A percentile compares a stretch with the other conserved stretches of the same genome.
These are phyloP conservation scores for Halcyon badia DNA, from an alignment of 2,797 vertebrate species.

Conservation along the genomic window DNA sequence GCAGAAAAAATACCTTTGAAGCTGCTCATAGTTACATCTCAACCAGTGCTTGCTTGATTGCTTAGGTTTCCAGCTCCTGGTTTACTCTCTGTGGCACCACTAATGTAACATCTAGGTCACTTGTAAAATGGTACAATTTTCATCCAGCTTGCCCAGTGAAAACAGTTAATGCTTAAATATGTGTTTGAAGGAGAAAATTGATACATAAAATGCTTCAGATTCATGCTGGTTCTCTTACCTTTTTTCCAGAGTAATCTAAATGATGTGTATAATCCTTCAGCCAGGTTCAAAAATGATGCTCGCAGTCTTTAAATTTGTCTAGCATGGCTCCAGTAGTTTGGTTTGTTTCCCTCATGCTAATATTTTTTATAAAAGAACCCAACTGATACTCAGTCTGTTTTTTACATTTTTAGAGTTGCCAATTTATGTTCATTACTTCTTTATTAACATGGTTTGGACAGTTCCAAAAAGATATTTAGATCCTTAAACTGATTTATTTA, in stretches of 20 bases:
- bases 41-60: not conserved
- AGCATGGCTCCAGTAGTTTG: not conserved
- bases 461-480: not conserved
- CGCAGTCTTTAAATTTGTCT: not conserved
- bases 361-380: not conserved
- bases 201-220: not conserved
- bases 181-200: not conserved
- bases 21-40: not conserved
- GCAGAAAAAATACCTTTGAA: not conserved
- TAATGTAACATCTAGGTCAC: not conserved
- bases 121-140: slow-evolving; percentile 2
- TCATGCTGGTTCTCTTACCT: not conserved
- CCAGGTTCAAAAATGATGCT: not conserved
- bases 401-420: not conserved
- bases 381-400: rapidly evolving
- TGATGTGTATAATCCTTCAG: not conserved
- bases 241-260: not conserved
- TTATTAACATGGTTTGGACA: not conserved
- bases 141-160: not conserved
- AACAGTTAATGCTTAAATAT: not conserved
- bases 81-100: not conserved
- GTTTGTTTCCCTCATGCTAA: not conserved
- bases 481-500: not conserved
- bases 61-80: not conserved
- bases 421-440: not conserved